Percentiles rank a stretch among this genome's conserved stretches.
Evolutionary conservation across 2,888 invertebrate genomes (phyloP).

Genomic region (Patella pellucida): DNA sequence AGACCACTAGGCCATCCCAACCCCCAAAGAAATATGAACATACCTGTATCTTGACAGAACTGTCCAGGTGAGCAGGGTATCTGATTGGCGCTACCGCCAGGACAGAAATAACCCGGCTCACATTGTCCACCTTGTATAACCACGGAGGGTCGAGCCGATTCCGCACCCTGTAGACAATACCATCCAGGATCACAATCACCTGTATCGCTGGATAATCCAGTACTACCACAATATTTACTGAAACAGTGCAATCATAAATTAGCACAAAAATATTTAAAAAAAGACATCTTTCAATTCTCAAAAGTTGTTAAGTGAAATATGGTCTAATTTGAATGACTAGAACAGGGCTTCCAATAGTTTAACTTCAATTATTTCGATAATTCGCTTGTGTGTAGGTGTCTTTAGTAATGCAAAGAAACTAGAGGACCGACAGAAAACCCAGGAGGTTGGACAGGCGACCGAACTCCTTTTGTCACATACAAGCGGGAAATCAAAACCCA

Average conservation of each 20-base stretch:
- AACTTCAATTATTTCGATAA: too few species aligned
- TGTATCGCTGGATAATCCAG: conserved; percentile 58
- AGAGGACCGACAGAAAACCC: background rate
- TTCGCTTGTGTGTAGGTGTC: too few species aligned
- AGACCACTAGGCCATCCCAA: too few species aligned
- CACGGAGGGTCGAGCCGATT: conserved; percentile 46
- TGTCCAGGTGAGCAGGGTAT: conserved; percentile 62
- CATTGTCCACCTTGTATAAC: conserved; percentile 55
- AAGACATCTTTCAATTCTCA: background rate
- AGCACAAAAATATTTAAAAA: background rate
- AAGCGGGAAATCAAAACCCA: too few species aligned
- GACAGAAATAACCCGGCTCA: conserved; percentile 59
- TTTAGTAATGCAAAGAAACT: too few species aligned
- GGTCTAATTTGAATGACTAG: background rate
- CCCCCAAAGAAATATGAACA: conserved; percentile 22
- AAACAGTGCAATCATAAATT: background rate
- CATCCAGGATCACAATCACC: conserved; percentile 65
- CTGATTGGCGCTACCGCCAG: conserved; percentile 49
- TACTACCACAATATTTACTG: conserved; percentile 64
- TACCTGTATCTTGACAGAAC: conserved; percentile 62
- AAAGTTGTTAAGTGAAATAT: background rate
- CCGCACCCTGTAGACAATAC: conserved; percentile 60
- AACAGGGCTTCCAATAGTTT: too few species aligned
- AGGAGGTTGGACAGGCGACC: conserved; percentile 9
- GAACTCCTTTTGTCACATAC: background rate